These are phyloP conservation scores for Zhengitettix transpicula DNA, from an alignment of 2,888 invertebrate species.

Conservation along the genomic window DNA sequence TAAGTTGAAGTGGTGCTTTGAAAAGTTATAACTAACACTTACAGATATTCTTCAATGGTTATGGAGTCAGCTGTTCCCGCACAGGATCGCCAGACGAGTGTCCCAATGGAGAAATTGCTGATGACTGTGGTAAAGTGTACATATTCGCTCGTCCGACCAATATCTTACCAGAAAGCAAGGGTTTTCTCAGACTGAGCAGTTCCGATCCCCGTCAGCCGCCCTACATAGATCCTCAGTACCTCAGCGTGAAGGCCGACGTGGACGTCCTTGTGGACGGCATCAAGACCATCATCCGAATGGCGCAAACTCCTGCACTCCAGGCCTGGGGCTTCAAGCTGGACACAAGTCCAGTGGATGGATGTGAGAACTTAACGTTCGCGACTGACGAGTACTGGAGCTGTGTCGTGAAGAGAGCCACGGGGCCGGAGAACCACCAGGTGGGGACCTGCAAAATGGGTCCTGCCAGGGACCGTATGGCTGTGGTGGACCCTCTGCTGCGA, in stretches of 20 bases:
- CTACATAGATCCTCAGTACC: slow-evolving; percentile 33
- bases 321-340: slow-evolving; percentile 15
- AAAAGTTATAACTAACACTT: no score
- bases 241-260: slow-evolving; percentile 26
- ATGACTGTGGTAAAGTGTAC: not conserved
- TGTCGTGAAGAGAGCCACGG: slow-evolving; percentile 14
- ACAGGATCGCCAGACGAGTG: slow-evolving; percentile 26
- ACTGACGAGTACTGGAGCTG: slow-evolving; percentile 18
- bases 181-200: slow-evolving; percentile 23
- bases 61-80: slow-evolving; percentile 39
- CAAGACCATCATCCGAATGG: slow-evolving; percentile 26
- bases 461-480: slow-evolving; percentile 20
- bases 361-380: slow-evolving; percentile 12
- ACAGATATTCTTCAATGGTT: slow-evolving; percentile 49
- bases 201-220: slow-evolving; percentile 31
- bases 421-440: slow-evolving; percentile 18
- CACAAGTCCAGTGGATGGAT: slow-evolving; percentile 12
- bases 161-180: slow-evolving; percentile 21
- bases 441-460: slow-evolving; percentile 23
- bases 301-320: slow-evolving; percentile 14
- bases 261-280: slow-evolving; percentile 43
- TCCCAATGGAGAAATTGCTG: not conserved
- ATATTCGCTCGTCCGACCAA: slow-evolving; percentile 15
- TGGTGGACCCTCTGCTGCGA: slow-evolving; percentile 25
- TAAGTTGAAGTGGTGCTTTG: no score